Base-by-base conservation (phyloP, 2,888 invertebrate species). In the Ceratothoa steindachneri region DNA sequence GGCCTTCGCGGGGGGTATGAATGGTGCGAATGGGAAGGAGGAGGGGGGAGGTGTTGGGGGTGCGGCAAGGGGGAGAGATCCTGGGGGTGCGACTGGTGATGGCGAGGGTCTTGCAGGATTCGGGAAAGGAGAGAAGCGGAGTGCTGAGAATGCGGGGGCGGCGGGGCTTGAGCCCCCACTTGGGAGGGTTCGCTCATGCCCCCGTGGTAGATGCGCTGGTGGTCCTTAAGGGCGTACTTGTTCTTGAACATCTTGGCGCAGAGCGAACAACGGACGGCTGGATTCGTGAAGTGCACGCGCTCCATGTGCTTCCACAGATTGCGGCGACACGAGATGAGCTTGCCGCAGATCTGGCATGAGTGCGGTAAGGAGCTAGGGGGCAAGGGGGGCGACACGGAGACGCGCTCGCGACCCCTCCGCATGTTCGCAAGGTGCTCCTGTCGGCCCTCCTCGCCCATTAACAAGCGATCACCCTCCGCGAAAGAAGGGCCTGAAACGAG, bases 281-380 rank as follows among this genome's bases (percentile, higher is more conserved):
- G 79, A 70, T 79, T 79, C 51, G 76, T 79, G 67, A 79, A 75
- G 68, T 79, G 79, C n/a, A 79, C 79, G 19, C 79, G 74, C 51
- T 79, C 79, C 79, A 79, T 79, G 70, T 79, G 79, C 79, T 79
- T 79, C 79, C 79, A 79, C 60, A 79, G 65, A 60, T 79, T 79
- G 53, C 79, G 73, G 67, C 79, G 74, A 65, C 79, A 79, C 19
- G 79, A 79, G 53, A 79, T 79, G 19, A 79, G 73, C 66, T 79
- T 79, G 31, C 79, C 79, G 70, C 79, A 79, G 53, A 79, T 66
- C 72, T 79, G 79, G 53, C 79, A 79, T 15, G 75, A 75, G 67
- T 79, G 79, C 30, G 79, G 79, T 28, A 79, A 71, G 24, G 79
- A 79, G 30, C 74, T 74, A 19, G 79, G 79, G 19, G 79, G 79